A percentile compares a stretch with the other conserved stretches of the same genome.
These are phyloP conservation scores for Ceratotherium simum DNA, from an alignment of 2,113 vertebrate genomes.

Conservation along the genomic window DNA sequence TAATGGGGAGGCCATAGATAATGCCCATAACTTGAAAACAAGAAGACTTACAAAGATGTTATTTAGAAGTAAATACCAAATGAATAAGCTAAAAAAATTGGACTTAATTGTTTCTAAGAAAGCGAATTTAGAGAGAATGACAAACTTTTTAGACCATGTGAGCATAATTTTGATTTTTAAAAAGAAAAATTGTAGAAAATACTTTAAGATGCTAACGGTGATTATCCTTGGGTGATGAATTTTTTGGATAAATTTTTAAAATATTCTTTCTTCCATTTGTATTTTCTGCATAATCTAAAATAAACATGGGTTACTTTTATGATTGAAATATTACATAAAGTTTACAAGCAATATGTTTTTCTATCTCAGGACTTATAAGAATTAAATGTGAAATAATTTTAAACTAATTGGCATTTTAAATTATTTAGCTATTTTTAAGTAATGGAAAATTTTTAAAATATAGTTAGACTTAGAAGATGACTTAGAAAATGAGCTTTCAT, in stretches of 20 bases:
- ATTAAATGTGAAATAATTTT: neutral
- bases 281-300: neutral
- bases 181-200: neutral
- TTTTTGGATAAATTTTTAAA: neutral
- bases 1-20: neutral
- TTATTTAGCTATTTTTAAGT: neutral
- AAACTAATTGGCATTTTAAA: neutral
- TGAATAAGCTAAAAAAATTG: neutral
- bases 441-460: neutral
- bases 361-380: neutral
- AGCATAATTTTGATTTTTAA: neutral
- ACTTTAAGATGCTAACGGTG: neutral
- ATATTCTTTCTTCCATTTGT: neutral
- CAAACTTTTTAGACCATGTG: neutral
- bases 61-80: neutral
- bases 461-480: neutral
- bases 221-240: neutral
- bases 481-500: neutral
- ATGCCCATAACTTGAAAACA: neutral
- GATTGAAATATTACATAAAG: neutral
- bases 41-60: neutral
- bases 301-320: neutral
- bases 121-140: neutral
- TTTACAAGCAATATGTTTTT: neutral
- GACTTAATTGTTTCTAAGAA: constrained; percentile 7